Percentiles rank a stretch among this genome's conserved stretches.
These are phyloP conservation scores for Oenanthe melanoleuca DNA, from an alignment of 2,113 vertebrate genomes.

Conservation along the genomic window DNA sequence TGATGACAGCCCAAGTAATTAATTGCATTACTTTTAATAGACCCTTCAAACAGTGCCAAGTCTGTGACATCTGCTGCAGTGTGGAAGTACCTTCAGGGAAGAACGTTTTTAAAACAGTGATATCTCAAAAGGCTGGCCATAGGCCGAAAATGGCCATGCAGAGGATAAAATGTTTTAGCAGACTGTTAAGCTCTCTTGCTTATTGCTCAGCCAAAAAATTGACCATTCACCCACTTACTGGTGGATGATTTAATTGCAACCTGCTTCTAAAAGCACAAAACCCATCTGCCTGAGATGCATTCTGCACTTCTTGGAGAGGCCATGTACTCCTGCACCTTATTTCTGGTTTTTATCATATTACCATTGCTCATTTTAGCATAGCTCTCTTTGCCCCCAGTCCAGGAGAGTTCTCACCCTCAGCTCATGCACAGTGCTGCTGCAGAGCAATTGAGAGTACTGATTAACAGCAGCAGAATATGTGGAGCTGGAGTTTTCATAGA, in stretches of 20 bases:
- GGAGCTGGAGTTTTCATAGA: background rate
- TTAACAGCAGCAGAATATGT: background rate
- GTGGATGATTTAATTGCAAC: background rate
- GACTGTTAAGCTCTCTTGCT: background rate
- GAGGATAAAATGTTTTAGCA: background rate
- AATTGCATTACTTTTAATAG: conserved; percentile 82
- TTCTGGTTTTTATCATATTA: background rate
- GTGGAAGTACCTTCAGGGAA: conserved; percentile 71
- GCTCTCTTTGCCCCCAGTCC: background rate
- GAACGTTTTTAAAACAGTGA: conserved; percentile 65
- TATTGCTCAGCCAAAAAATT: background rate
- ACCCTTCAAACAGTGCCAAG: conserved; percentile 75
- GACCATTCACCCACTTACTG: background rate
- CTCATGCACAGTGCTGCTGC: background rate
- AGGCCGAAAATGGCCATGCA: conserved; percentile 54
- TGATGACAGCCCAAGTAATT: conserved; percentile 75
- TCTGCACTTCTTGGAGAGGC: background rate
- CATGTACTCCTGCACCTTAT: background rate
- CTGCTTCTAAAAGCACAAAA: background rate
- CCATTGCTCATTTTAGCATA: background rate
- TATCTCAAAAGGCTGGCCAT: conserved; percentile 70
- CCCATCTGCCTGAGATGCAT: background rate
- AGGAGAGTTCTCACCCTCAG: background rate
- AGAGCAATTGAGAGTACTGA: background rate
- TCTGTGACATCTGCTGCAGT: conserved; percentile 75